Conservation (phyloP, 2,888 invertebrate genomes). For the Sphecodes monilicornis region DNA sequence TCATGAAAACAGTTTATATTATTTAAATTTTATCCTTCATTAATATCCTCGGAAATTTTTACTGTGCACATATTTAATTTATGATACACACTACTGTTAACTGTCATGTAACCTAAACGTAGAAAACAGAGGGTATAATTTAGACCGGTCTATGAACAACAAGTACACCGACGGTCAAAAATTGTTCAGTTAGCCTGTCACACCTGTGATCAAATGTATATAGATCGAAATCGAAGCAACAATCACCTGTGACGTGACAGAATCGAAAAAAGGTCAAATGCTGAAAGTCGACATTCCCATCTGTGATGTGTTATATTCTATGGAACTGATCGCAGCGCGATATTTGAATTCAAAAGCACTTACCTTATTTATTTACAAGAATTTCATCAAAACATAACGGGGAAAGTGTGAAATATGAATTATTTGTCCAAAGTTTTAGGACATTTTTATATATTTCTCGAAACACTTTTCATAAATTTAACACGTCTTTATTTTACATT, state of each 20-base stretch:
- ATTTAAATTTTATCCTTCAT: not conserved
- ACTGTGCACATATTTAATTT: not conserved
- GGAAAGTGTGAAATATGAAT: not conserved
- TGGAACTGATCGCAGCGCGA: not conserved
- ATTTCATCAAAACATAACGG: not conserved
- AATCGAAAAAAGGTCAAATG: not conserved
- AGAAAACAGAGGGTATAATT: constrained; percentile 2
- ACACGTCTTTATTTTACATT: constrained; percentile 21
- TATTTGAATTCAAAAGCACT: not conserved
- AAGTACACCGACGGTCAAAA: constrained; percentile 1
- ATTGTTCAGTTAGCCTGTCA: not conserved
- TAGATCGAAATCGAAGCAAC: not conserved
- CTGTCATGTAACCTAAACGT: constrained; percentile 27
- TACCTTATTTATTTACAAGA: not conserved
- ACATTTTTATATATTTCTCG: not conserved
- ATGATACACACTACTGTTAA: not conserved
- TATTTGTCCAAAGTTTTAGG: not conserved
- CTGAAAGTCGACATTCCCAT: not conserved
- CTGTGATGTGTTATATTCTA: not conserved
- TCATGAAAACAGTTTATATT: not conserved
- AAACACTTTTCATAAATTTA: constrained; percentile 10
- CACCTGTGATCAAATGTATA: not conserved
- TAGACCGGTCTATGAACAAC: constrained; percentile 17
- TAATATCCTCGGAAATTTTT: not conserved
- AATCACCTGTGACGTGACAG: not conserved